These are phyloP conservation scores for Helostoma temminkii DNA, from an alignment of 2,797 vertebrate genomes.

Conservation along the genomic window DNA sequence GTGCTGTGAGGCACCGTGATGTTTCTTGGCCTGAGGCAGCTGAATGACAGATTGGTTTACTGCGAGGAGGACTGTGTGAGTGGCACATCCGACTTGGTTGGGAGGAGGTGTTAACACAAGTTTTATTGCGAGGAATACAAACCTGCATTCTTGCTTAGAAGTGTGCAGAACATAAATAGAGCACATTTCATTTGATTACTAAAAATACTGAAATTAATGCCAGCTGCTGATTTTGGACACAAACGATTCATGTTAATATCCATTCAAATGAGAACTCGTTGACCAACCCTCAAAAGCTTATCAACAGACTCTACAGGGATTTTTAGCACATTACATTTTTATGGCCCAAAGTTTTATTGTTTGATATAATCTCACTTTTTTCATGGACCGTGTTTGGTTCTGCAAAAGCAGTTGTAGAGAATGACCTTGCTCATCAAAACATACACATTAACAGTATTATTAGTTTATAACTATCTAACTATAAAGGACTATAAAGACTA, in stretches of 20 bases:
- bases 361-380: neutral
- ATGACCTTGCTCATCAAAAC: too few relatives aligned
- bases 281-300: neutral
- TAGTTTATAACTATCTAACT: too few relatives aligned
- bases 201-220: neutral
- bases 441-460: too few relatives aligned
- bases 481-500: too few relatives aligned
- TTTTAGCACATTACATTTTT: neutral
- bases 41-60: conserved; percentile 45
- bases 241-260: neutral
- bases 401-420: neutral
- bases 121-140: conserved; percentile 30
- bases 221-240: neutral
- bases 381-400: neutral
- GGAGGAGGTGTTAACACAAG: conserved; percentile 31
- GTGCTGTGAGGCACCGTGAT: conserved; percentile 25
- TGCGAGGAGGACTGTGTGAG: conserved; percentile 18
- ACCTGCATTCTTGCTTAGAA: neutral
- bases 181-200: neutral
- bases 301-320: neutral
- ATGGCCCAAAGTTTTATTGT: neutral
- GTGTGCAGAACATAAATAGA: conserved; percentile 6
- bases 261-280: neutral
- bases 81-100: conserved; percentile 26
- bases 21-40: conserved; percentile 45